phyloP scores from a whole-genome alignment of 2,888 invertebrate species.

The Pollenia labialis region DNA sequence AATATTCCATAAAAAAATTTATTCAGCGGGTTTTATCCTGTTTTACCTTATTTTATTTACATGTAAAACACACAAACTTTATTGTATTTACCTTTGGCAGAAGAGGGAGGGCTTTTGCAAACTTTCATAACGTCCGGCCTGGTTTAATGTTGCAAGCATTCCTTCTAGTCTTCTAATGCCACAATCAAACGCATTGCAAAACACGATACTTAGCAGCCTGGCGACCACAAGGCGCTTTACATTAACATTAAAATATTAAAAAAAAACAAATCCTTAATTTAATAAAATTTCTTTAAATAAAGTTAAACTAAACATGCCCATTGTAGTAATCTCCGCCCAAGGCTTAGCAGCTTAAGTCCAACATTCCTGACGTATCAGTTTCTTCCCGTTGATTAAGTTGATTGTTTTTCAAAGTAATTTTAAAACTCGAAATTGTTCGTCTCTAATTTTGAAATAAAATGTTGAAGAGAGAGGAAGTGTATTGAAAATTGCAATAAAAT shows the following conservation, averaged over 20 bases:
- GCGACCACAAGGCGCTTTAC: constrained; percentile 92
- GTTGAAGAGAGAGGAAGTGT: background rate
- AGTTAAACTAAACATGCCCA: constrained; percentile 28
- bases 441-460: constrained; percentile 76
- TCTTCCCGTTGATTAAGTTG: constrained; percentile 40
- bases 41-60: too few species aligned
- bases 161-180: constrained; percentile 93
- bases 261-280: background rate
- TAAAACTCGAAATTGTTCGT: constrained; percentile 80
- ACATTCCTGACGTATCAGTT: constrained; percentile 88
- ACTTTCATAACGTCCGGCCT: constrained; percentile 91
- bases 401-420: constrained; percentile 72
- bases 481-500: constrained; percentile 34
- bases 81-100: constrained; percentile 84
- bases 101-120: constrained; percentile 90
- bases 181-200: constrained; percentile 96
- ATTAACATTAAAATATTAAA: constrained; percentile 86
- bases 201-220: constrained; percentile 94
- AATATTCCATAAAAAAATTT: too few species aligned
- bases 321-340: constrained; percentile 93
- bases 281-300: constrained; percentile 30
- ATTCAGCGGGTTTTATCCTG: too few species aligned
- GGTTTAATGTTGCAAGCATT: constrained; percentile 90
- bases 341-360: constrained; percentile 91
- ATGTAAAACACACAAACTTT: background rate